Evolutionary conservation across 2,797 vertebrate species (phyloP), one percentile per base, ranked within the genome.

Genomic region (Crocidura indochinensis): DNA sequence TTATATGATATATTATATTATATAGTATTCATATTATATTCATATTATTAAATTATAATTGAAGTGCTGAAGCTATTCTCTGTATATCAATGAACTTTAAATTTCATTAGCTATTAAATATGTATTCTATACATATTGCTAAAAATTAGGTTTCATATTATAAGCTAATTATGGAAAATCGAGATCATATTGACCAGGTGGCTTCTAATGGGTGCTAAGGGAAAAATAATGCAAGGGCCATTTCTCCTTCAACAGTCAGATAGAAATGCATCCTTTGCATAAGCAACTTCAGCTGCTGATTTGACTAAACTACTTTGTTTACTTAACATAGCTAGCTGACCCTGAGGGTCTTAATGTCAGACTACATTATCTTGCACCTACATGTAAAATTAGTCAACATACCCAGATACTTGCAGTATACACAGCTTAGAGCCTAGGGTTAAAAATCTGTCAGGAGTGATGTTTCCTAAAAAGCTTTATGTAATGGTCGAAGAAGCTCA

Each of bases 311-410:
- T 84, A 29, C 74, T 91, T 95, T 97, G 90, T 96, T 97, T 97
- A 91, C 95, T 90, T 97, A 93, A 76, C 47, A 71, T 14, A 90
- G 65, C 71, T 92, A 87, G 0, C 71, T 94, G 92, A 38, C 93
- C 91, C 72, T 26, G 89, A 97, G 96, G 93, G 29, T 88, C 51
- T 94, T 15, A 10, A 6, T 95, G 96, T 97, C 97, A 97, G 96
- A 85, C 15, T 95, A 1, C 85, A 96, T 97, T 97, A 98, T 62
- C 93, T 76, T 86, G 94, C 65, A 62, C 72, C 20, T 93, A 91
- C 93, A 93, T 95, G 80, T 95, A 97, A 97, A 97, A 97, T 96
- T 98, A 97, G 97, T 98, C 93, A 96, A 97, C 95, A 94, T 96
- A 73, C 81, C 86, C 79, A 95, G 88, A 78, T 97, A 96, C 88